Evolutionary conservation across 2,797 vertebrate species (phyloP), one percentile per base, ranked within the genome.

Genomic region (Gobionotothen gibberifrons): DNA sequence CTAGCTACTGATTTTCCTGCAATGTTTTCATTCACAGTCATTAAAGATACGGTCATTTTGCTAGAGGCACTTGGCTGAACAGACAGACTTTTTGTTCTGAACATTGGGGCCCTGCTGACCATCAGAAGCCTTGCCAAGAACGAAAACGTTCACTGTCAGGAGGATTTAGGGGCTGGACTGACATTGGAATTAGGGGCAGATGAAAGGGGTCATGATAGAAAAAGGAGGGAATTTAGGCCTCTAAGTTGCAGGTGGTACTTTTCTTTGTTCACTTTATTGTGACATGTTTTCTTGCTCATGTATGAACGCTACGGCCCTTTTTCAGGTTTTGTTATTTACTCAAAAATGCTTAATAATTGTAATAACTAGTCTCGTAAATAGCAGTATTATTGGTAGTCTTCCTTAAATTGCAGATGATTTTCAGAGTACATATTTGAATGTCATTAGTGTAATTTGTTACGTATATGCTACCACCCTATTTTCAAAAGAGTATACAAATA

Each of bases 51-150:
- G 16, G 43, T 74, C n/a, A 51, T 63, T 80, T 78, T 69, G 39
- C 60, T 39, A 0, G 46, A 73, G 62, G 71, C 26, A 39, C 42
- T 81, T 8, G 17, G 59, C 53, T n/a, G 56, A 83, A 88, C 72
- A 86, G 63, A 74, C 54, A 36, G 53, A 55, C 48, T 16, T 86
- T 85, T 84, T 87, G 73, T 84, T 89, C 71, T 32, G 64, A 62
- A 72, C 69, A 2, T 22, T 47, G 68, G 66, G 82, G 86, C 78
- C 82, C 65, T 51, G 12, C 55, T 71, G 74, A 69, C 66, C 43
- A 69, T 48, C 47, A 83, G 61, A 62, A 61, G 56, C 63, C 74
- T 71, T 36, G 64, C 70, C 66, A 78, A 66, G 67, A 69, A 19
- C 53, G 12, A 32, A 42, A 85, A 79, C 79, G 54, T 85, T 88